Percentiles rank a stretch among this genome's conserved stretches.
phyloP scores from a whole-genome alignment of 2,113 vertebrate species.

The Gymnogyps californianus region DNA sequence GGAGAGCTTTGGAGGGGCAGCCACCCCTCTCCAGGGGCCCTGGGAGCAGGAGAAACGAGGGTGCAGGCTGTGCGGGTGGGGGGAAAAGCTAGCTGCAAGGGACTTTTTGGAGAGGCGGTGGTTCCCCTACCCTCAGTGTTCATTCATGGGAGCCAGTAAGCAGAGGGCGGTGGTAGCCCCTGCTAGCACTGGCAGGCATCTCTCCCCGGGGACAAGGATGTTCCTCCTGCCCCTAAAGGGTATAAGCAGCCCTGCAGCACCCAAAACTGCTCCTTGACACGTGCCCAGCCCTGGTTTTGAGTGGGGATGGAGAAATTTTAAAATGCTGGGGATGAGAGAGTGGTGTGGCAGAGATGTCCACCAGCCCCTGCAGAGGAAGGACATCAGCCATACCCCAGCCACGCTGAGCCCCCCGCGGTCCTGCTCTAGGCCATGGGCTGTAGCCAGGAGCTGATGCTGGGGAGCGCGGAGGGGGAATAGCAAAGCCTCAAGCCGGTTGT shows the following conservation, averaged over 20 bases:
- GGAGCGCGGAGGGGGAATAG: neutral
- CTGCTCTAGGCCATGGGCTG: neutral
- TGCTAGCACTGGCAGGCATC: fast-evolving
- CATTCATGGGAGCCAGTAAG: fast-evolving
- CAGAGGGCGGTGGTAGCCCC: neutral
- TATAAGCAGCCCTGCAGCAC: neutral
- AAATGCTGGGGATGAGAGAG: neutral
- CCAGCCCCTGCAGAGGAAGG: neutral
- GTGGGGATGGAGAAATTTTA: neutral
- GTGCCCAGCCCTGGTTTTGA: neutral
- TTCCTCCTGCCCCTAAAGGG: neutral
- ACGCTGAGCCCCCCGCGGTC: fast-evolving
- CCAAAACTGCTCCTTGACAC: neutral
- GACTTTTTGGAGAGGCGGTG: neutral
- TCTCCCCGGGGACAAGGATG: neutral
- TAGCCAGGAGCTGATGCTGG: neutral
- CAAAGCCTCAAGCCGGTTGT: neutral
- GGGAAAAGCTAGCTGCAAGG: neutral
- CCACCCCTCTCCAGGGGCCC: neutral
- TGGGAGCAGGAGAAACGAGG: neutral
- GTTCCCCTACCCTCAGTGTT: neutral
- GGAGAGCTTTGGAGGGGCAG: neutral
- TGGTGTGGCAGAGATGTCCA: neutral
- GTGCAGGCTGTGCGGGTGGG: neutral
- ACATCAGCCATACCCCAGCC: neutral